Evolutionary conservation across 2,113 vertebrate genomes (phyloP), one percentile per base, ranked within the genome.

Genomic region (Pao palembangensis): DNA sequence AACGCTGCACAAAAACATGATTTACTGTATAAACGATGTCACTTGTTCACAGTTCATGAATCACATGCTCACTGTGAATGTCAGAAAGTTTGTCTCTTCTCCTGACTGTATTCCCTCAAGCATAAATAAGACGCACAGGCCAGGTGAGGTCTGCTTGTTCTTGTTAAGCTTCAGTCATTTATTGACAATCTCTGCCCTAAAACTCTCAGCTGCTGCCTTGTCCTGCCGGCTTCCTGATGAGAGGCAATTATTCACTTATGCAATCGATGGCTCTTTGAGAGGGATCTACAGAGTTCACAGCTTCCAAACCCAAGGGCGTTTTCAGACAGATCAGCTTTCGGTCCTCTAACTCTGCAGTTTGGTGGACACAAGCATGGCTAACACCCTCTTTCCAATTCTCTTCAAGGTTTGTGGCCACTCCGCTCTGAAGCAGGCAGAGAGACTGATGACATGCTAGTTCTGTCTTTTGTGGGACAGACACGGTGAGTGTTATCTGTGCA

Each of bases 381-480:
- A 52, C 8, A 8, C 51, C 31, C 34, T 20, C 12, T 59, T 19
- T 69, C 12, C 42, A 60, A 76, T 64, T 70, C 23, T 46, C 3
- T 68, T 59, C 3, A 75, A 98, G 97, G 96, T 43, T 74, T 99
- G 72, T 99, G 97, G 97, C 97, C 97, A 0, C 90, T 99, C 31
- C 91, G 97, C 50, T 98, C 96, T 0, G 95, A 97, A 75, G 91
- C 94, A 0, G 92, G 89, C 43, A 93, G 91, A 51, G 93, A 99
- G 65, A 98, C 95, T 0, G 97, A 99, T 73, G 96, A 99, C 67
- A 98, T 93, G 61, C 86, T 99, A 82, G 97, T 98, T 64, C 90
- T 99, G 51, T 99, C 97, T 59, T 98, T 98, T 13, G 96, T 98
- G 46, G 96, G 96, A 77, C 97, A 99, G 80, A 99, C 96, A 25